phyloP scores from a whole-genome alignment of 2,888 invertebrate genomes.

The Heliothis peltigera region DNA sequence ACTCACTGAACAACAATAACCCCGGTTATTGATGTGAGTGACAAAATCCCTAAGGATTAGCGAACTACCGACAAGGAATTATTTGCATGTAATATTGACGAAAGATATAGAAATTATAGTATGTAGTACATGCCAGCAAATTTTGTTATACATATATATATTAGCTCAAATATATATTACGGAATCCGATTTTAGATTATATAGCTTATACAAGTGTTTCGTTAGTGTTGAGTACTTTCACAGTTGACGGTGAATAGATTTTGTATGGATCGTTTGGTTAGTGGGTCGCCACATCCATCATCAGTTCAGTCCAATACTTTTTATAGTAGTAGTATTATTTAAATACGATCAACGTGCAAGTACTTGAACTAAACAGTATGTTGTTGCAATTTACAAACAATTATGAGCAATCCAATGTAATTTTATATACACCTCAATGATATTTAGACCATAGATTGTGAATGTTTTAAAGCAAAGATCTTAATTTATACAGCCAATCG shows the following conservation, averaged over 20 bases:
- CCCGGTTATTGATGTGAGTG: constrained; percentile 18
- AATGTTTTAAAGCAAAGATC: constrained; percentile 27
- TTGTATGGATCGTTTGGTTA: constrained; percentile 28
- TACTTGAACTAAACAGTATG: constrained; percentile 43
- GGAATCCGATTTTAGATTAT: constrained; percentile 28
- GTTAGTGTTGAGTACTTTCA: constrained; percentile 48
- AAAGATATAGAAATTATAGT: constrained; percentile 32
- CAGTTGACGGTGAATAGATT: constrained; percentile 27
- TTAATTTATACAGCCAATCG: constrained; percentile 35
- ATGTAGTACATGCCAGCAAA: constrained; percentile 23
- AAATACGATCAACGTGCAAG: constrained; percentile 38
- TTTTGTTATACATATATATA: constrained; percentile 42
- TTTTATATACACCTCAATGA: constrained; percentile 24
- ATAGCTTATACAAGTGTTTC: constrained; percentile 42
- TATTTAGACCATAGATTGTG: constrained; percentile 13
- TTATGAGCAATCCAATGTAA: constrained; percentile 48
- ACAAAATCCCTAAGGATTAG: constrained; percentile 38
- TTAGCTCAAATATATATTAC: constrained; percentile 56
- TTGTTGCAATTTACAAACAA: constrained; percentile 47
- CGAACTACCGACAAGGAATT: constrained; percentile 48
- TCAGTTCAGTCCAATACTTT: constrained; percentile 20
- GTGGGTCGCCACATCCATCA: constrained; percentile 23
- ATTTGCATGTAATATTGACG: constrained; percentile 49
- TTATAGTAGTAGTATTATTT: constrained; percentile 29
- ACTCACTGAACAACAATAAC: constrained; percentile 15